Percentiles rank a stretch among this genome's conserved stretches.
Conservation (phyloP, 2,113 vertebrate genomes). For the Benitochromis conjunctus region DNA sequence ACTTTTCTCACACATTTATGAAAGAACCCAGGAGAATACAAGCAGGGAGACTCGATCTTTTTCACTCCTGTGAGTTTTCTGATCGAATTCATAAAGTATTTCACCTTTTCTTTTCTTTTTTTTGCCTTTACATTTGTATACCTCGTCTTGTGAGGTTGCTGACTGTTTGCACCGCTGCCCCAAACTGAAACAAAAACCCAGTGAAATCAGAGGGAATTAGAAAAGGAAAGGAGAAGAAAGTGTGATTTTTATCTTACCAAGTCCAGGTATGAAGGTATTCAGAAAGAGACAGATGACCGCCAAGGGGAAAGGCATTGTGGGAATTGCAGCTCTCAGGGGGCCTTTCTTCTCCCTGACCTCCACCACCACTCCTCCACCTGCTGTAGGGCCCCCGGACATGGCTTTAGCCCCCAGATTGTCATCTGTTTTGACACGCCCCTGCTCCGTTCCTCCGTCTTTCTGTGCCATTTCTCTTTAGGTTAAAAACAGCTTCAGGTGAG, state of each 20-base stretch:
- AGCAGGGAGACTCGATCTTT: not conserved
- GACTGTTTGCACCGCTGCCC: not conserved
- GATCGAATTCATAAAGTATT: fast-evolving
- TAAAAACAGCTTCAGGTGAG: not conserved
- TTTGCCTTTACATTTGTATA: not conserved
- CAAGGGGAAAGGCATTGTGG: slow-evolving; percentile 94
- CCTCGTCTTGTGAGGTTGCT: not conserved
- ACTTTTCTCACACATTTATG: not conserved
- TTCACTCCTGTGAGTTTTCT: not conserved
- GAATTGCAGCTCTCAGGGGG: slow-evolving; percentile 88
- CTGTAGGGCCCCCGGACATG: slow-evolving; percentile 11
- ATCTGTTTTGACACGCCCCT: slow-evolving; percentile 6
- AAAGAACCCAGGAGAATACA: not conserved
- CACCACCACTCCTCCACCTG: slow-evolving; percentile 89
- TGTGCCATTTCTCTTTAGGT: slow-evolving; percentile 46
- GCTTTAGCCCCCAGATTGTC: slow-evolving; percentile 50
- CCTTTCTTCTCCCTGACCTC: slow-evolving; percentile 97
- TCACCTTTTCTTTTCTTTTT: not conserved
- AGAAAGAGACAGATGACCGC: slow-evolving; percentile 95
- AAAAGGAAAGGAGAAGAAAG: not conserved
- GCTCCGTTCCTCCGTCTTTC: slow-evolving; percentile 51
- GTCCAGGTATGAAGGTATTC: slow-evolving; percentile 94
- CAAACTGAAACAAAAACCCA: not conserved
- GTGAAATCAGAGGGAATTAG: not conserved
- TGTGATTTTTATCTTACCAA: slow-evolving; percentile 79